These are phyloP conservation scores for Liodrosophila aerea DNA, from an alignment of 2,888 invertebrate genomes.

Conservation along the genomic window DNA sequence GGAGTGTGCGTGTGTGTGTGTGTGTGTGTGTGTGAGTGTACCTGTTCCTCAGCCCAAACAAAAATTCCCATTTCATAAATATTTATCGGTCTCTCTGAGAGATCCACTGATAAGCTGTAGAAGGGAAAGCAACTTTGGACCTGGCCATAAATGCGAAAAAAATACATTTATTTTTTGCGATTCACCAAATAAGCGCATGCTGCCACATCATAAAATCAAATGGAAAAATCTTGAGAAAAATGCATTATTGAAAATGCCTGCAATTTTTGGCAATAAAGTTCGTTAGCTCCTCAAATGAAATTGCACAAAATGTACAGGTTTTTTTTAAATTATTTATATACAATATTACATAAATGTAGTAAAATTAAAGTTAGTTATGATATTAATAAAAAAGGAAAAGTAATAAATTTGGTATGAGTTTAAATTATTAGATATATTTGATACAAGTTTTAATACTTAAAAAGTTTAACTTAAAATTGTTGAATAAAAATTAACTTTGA, in stretches of 20 bases:
- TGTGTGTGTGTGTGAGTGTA: too few species aligned
- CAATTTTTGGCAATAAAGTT: constrained; percentile 44
- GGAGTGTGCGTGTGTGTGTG: too few species aligned
- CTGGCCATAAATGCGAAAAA: constrained; percentile 64
- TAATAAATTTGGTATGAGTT: too few species aligned
- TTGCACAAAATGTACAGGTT: constrained; percentile 25
- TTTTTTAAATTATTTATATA: too few species aligned
- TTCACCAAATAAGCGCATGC: constrained; percentile 47
- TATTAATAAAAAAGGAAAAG: too few species aligned
- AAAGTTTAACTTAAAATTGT: too few species aligned
- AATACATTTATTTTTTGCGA: not conserved
- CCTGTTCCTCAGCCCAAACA: constrained; percentile 45
- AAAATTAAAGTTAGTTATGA: too few species aligned
- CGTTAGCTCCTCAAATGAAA: constrained; percentile 30
- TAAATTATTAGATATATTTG: too few species aligned
- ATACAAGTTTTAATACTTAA: too few species aligned
- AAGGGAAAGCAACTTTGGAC: constrained; percentile 67
- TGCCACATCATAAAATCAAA: constrained; percentile 39
- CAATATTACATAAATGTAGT: too few species aligned
- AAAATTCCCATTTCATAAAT: constrained; percentile 66
- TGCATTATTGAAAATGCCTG: constrained; percentile 42
- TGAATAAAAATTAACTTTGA: too few species aligned
- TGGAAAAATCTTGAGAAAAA: constrained; percentile 50
- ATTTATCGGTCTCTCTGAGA: constrained; percentile 52
- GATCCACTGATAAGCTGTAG: constrained; percentile 65